A percentile compares a stretch with the other conserved stretches of the same genome.
Conservation (phyloP, 2,797 vertebrate genomes). For the Clarias laeviceps region DNA sequence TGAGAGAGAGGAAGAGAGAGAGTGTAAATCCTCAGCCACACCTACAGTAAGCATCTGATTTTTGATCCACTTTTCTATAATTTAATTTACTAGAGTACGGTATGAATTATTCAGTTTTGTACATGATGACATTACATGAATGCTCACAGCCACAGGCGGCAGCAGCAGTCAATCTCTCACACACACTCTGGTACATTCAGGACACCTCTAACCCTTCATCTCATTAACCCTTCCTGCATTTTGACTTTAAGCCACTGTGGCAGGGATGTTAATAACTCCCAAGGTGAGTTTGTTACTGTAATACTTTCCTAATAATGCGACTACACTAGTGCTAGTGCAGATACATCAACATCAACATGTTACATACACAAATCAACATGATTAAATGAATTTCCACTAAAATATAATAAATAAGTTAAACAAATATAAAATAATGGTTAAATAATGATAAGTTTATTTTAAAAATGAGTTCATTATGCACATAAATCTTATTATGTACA, state of each 20-base stretch:
- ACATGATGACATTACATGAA: constrained; percentile 51
- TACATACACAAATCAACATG: too few species aligned
- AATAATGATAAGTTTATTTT: too few species aligned
- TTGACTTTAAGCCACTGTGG: not conserved
- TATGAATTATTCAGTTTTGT: constrained; percentile 51
- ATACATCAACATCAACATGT: too few species aligned
- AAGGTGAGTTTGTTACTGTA: constrained; percentile 10
- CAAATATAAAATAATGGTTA: too few species aligned
- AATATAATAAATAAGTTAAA: too few species aligned
- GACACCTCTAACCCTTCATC: constrained; percentile 26
- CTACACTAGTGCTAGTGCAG: not conserved
- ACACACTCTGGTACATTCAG: constrained; percentile 15
- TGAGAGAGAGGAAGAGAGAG: not conserved
- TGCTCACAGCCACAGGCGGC: constrained; percentile 41
- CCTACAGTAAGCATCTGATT: constrained; percentile 45
- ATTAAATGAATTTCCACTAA: too few species aligned
- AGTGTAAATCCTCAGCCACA: constrained; percentile 21
- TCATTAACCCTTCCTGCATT: constrained; percentile 32
- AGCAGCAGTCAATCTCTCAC: constrained; percentile 47
- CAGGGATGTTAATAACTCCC: constrained; percentile 21
- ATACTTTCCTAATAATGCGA: not conserved
- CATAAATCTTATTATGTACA: too few species aligned
- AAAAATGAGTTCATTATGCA: too few species aligned
- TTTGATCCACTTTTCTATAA: constrained; percentile 51
- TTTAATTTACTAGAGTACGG: constrained; percentile 51